Percentiles rank a stretch among this genome's conserved stretches.
These are phyloP conservation scores for Acrocephalus arundinaceus DNA, from an alignment of 2,113 vertebrate species.

Conservation along the genomic window DNA sequence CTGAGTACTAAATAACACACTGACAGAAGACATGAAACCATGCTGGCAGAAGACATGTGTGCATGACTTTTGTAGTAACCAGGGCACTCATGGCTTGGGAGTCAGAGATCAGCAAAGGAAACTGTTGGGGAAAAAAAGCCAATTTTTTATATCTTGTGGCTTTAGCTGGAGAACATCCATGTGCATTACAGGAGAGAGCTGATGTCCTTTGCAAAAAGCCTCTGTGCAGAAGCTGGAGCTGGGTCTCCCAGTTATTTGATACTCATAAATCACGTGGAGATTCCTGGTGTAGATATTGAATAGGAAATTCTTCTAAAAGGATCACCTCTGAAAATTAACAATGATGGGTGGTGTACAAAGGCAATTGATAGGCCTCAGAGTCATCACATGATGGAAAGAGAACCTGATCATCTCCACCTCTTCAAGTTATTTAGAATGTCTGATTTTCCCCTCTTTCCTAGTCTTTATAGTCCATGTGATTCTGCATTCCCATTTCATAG, in stretches of 20 bases:
- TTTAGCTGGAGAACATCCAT: not conserved
- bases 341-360: not conserved
- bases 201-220: not conserved
- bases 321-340: not conserved
- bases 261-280: accelerated
- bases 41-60: conserved; percentile 63
- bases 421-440: not conserved
- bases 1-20: conserved; percentile 59
- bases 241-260: not conserved
- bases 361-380: not conserved
- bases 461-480: not conserved
- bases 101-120: not conserved
- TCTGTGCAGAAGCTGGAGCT: not conserved
- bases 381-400: not conserved
- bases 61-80: conserved; percentile 56
- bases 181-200: not conserved
- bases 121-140: not conserved
- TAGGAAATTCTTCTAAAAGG: not conserved
- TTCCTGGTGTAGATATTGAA: not conserved
- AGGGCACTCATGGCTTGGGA: conserved; percentile 1
- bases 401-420: not conserved
- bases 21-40: conserved; percentile 66
- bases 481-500: not conserved
- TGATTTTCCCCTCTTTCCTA: not conserved
- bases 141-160: not conserved